Conservation (phyloP, 2,113 vertebrate species). For the Bufo bufo region DNA sequence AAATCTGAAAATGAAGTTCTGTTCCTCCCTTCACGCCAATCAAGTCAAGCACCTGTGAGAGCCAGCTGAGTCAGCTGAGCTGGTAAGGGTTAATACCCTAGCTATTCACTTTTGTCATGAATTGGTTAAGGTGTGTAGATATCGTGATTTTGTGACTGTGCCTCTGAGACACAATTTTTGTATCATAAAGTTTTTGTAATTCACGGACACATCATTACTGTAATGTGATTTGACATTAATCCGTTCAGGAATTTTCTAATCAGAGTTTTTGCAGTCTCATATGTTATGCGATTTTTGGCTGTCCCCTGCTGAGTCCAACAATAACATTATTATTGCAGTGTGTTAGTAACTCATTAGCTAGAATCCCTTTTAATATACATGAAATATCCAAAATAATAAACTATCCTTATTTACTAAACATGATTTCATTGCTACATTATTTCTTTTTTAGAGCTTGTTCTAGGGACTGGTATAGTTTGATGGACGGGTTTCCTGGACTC, state of each 20-base stretch:
- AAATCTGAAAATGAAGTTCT: no score
- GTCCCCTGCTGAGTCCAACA: background rate
- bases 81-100: no score
- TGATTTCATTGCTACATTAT: background rate
- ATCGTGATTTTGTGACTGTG: background rate
- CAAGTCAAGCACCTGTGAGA: no score
- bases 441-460: background rate
- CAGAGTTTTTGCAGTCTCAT: background rate
- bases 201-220: background rate
- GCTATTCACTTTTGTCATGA: background rate
- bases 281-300: background rate
- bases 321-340: slow-evolving; percentile 17
- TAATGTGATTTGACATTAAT: slow-evolving; percentile 6
- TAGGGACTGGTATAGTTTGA: background rate
- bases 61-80: no score
- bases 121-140: background rate
- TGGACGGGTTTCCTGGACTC: no score
- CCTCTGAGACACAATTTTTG: background rate
- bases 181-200: background rate
- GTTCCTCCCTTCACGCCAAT: no score
- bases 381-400: background rate
- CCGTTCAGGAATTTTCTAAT: slow-evolving; percentile 1
- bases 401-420: background rate
- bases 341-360: background rate
- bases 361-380: background rate